These are phyloP conservation scores for Piaya cayana DNA, from an alignment of 2,113 vertebrate species.

Conservation along the genomic window DNA sequence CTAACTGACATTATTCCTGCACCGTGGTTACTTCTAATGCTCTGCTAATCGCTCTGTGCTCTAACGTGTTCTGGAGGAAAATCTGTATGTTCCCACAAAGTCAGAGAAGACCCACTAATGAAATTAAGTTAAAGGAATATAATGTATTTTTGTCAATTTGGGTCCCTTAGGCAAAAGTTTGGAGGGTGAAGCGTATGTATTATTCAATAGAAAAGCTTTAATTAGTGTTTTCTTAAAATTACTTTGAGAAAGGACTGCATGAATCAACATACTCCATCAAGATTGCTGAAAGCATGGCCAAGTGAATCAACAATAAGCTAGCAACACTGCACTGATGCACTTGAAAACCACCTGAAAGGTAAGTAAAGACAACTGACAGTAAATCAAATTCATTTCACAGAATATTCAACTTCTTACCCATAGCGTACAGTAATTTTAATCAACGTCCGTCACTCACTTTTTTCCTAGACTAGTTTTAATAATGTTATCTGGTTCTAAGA, in stretches of 20 bases:
- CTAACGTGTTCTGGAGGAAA: slow-evolving; percentile 69
- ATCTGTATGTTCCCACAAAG: slow-evolving; percentile 61
- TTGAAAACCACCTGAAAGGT: slow-evolving; percentile 27
- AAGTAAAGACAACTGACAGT: not conserved
- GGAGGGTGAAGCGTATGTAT: slow-evolving; percentile 53
- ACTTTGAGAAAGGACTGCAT: slow-evolving; percentile 38
- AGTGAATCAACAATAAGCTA: slow-evolving; percentile 26
- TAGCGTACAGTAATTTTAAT: not conserved
- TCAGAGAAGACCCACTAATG: slow-evolving; percentile 61
- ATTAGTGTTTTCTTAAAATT: slow-evolving; percentile 71
- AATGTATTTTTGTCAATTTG: slow-evolving; percentile 61
- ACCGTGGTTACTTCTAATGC: slow-evolving; percentile 71
- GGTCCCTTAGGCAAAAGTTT: slow-evolving; percentile 65
- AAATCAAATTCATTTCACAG: slow-evolving; percentile 43
- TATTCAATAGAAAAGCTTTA: slow-evolving; percentile 73
- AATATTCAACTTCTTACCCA: not conserved
- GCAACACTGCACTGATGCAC: not conserved
- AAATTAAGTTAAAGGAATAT: slow-evolving; percentile 71
- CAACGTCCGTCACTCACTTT: not conserved
- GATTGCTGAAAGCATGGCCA: slow-evolving; percentile 5
- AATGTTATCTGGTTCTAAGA: not conserved
- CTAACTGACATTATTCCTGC: slow-evolving; percentile 74
- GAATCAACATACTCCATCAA: slow-evolving; percentile 59
- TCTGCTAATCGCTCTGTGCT: slow-evolving; percentile 78
- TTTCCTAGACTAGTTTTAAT: not conserved